A percentile compares a stretch with the other conserved stretches of the same genome.
phyloP scores from a whole-genome alignment of 23 tunicate species.

The Clavelina lepadiformis region DNA sequence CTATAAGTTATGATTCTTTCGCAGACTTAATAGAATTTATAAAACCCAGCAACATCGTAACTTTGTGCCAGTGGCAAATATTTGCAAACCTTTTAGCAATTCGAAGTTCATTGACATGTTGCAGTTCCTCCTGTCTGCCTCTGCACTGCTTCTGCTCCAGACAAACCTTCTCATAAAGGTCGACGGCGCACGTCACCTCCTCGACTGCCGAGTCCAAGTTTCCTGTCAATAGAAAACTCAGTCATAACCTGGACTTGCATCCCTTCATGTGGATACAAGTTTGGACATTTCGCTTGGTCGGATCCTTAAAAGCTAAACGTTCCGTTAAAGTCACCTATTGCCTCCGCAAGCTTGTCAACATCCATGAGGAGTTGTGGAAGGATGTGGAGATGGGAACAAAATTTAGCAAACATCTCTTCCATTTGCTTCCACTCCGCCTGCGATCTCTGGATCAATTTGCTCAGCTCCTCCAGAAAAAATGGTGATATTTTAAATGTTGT shows the following conservation, averaged over 20 bases:
- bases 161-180: conserved; percentile 18
- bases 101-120: conserved; percentile 14
- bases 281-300: not conserved
- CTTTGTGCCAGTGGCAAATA: no score
- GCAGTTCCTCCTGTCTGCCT: conserved; percentile 4
- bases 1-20: no score
- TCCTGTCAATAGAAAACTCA: not conserved
- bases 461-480: conserved; percentile 4
- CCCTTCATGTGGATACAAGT: no score
- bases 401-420: conserved; percentile 4
- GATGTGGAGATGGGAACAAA: conserved; percentile 12
- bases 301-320: no score
- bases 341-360: not conserved
- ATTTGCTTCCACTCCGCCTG: not conserved
- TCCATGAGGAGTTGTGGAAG: conserved; percentile 2
- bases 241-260: not conserved
- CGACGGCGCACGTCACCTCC: conserved; percentile 19
- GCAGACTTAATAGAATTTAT: not conserved
- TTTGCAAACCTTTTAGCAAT: conserved; percentile 31
- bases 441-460: not conserved
- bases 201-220: not conserved
- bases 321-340: conserved; percentile 10
- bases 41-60: no score
- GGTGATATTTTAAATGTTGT: not conserved
- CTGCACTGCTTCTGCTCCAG: conserved; percentile 16